Conservation (phyloP, 2,113 vertebrate genomes). For the Myodes glareolus region DNA sequence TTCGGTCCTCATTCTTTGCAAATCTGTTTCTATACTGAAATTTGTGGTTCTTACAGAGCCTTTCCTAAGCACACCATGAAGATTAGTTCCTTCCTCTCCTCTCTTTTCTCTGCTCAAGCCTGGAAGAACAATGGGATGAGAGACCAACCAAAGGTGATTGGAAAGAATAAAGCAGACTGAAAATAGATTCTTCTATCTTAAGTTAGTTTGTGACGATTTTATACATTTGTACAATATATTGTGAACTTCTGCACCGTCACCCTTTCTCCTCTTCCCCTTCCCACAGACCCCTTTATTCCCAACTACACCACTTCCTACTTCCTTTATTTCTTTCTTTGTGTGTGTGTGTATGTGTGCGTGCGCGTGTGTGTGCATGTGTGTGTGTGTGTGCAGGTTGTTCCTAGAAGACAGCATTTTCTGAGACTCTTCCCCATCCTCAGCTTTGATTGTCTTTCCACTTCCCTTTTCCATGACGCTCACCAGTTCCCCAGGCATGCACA, state of each 20-base stretch:
- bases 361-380: too few species aligned
- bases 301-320: neutral
- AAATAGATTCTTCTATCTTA: neutral
- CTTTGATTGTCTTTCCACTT: neutral
- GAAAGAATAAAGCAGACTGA: neutral
- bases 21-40: slow-evolving; percentile 31
- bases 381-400: neutral
- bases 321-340: neutral
- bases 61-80: neutral
- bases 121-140: neutral
- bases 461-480: neutral
- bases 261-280: neutral
- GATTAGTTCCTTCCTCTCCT: neutral
- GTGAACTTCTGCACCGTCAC: neutral
- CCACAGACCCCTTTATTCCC: neutral
- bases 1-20: neutral
- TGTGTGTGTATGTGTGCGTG: too few species aligned
- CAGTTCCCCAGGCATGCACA: too few species aligned
- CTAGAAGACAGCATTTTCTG: neutral
- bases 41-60: slow-evolving; percentile 18
- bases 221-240: neutral
- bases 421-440: neutral
- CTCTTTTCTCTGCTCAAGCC: neutral
- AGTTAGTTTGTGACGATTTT: neutral
- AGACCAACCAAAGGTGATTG: neutral